These are phyloP conservation scores for Pyrgilauda ruficollis DNA, from an alignment of 2,113 vertebrate species.

Conservation along the genomic window DNA sequence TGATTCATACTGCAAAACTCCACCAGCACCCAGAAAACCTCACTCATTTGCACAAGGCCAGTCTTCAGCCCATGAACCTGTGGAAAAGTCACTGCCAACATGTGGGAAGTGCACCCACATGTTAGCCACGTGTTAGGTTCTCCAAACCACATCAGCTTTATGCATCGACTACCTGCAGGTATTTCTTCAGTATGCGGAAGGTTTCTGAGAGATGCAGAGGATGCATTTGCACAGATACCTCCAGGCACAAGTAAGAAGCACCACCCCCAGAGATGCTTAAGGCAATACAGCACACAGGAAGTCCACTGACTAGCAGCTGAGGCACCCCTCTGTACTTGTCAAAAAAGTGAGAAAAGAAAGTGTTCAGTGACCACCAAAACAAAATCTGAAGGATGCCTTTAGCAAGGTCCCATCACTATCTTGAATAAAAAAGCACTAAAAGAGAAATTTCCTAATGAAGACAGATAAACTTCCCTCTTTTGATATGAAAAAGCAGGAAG, in stretches of 20 bases:
- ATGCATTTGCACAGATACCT: not conserved
- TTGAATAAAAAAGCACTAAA: not conserved
- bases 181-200: not conserved
- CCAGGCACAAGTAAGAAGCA: not conserved
- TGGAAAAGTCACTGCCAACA: not conserved
- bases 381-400: not conserved
- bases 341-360: not conserved
- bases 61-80: accelerated
- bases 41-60: not conserved
- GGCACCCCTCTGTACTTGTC: not conserved
- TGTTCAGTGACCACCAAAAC: not conserved
- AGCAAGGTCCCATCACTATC: not conserved
- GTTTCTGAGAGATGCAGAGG: not conserved
- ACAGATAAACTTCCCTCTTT: not conserved
- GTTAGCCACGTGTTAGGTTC: accelerated
- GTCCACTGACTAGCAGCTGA: not conserved
- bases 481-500: not conserved
- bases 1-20: not conserved
- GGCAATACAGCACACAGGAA: not conserved
- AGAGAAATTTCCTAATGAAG: not conserved
- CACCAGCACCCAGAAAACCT: not conserved
- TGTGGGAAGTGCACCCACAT: accelerated
- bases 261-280: not conserved
- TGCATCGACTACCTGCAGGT: not conserved
- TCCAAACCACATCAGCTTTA: not conserved